These are phyloP conservation scores for Limosa lapponica DNA, from an alignment of 2,797 vertebrate genomes.

Conservation along the genomic window DNA sequence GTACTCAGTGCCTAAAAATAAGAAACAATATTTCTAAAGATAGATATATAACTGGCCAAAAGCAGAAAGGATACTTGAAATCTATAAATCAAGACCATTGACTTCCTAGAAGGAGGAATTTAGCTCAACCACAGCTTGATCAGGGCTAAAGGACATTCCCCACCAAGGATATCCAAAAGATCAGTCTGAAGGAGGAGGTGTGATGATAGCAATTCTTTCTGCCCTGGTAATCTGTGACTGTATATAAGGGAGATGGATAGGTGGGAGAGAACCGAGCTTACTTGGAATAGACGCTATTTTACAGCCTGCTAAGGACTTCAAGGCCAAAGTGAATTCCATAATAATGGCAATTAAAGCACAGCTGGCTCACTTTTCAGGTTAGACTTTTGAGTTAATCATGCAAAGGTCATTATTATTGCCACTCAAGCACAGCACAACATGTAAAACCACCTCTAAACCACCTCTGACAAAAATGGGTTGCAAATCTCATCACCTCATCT, in stretches of 20 bases:
- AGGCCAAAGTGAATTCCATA: slow-evolving; percentile 32
- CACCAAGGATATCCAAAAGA: background rate
- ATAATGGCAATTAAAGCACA: slow-evolving; percentile 48
- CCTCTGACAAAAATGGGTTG: background rate
- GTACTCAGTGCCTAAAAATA: background rate
- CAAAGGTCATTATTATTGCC: slow-evolving; percentile 30
- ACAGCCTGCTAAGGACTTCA: slow-evolving; percentile 15
- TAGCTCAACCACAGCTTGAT: background rate
- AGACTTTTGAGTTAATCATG: slow-evolving; percentile 18
- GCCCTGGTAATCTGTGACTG: slow-evolving; percentile 2
- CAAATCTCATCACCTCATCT: background rate
- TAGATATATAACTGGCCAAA: background rate
- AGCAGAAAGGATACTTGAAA: background rate
- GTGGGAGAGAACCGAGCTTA: background rate
- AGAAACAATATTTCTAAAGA: background rate
- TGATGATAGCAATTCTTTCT: background rate
- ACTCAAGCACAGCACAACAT: slow-evolving; percentile 26
- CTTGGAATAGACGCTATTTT: slow-evolving; percentile 7
- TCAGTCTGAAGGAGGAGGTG: background rate
- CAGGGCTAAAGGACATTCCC: background rate
- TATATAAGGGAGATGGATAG: background rate
- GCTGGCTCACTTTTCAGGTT: slow-evolving; percentile 5
- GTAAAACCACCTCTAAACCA: slow-evolving; percentile 22
- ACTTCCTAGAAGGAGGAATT: background rate
- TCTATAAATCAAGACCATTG: background rate